These are phyloP conservation scores for Aspidiotus destructor DNA, from an alignment of 2,888 invertebrate species.

Conservation along the genomic window DNA sequence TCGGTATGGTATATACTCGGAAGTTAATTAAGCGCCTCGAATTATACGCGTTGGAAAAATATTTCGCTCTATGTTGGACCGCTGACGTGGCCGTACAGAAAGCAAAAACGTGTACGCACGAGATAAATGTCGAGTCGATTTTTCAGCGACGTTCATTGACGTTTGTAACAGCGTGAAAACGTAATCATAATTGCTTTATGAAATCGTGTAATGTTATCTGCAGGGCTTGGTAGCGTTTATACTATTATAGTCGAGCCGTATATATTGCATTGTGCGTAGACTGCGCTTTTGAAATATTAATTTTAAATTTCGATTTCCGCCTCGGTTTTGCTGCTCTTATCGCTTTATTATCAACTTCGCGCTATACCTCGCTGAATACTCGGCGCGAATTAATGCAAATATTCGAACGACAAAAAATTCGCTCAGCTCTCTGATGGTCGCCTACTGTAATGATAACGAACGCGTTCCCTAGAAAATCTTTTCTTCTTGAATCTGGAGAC, in stretches of 20 bases:
- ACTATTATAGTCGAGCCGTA: no score
- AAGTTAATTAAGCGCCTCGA: no score
- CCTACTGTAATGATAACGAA: no score
- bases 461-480: no score
- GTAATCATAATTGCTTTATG: slow-evolving; percentile 2
- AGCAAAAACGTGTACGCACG: no score
- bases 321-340: neutral
- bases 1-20: no score
- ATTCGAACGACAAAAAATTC: neutral
- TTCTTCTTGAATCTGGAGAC: no score
- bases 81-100: no score
- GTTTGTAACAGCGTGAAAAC: neutral
- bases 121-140: neutral
- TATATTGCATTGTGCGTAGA: no score
- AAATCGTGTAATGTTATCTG: neutral
- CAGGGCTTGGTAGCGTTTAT: neutral
- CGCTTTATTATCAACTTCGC: neutral
- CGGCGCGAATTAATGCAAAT: neutral
- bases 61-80: no score
- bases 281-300: neutral
- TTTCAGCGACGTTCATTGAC: neutral
- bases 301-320: neutral
- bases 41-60: no score
- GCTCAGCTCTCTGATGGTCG: neutral
- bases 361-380: neutral